These are phyloP conservation scores for Strix aluco DNA, from an alignment of 2,113 vertebrate genomes.

Conservation along the genomic window DNA sequence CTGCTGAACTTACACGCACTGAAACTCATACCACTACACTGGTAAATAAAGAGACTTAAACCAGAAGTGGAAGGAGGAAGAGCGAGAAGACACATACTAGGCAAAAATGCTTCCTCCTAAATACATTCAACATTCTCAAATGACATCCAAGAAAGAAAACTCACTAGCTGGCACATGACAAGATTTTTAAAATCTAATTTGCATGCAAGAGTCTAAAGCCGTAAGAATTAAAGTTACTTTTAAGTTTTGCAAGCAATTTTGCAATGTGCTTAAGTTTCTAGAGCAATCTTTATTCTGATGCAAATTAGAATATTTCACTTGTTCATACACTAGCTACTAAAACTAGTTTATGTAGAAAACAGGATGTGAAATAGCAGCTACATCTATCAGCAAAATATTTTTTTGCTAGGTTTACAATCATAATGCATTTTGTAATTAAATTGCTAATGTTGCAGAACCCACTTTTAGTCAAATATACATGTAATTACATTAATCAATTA, in stretches of 20 bases:
- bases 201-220: neutral
- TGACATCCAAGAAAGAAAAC: neutral
- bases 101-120: neutral
- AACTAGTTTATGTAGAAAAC: neutral
- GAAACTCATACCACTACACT: neutral
- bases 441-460: slow-evolving; percentile 23
- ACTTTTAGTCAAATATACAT: slow-evolving; percentile 20
- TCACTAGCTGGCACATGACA: neutral
- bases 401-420: neutral
- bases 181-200: neutral
- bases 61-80: neutral
- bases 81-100: neutral
- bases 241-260: neutral
- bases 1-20: neutral
- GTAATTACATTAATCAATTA: slow-evolving; percentile 58
- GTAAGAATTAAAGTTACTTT: neutral
- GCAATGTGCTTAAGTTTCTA: neutral
- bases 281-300: neutral
- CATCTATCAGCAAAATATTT: neutral
- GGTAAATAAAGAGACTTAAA: neutral
- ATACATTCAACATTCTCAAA: neutral
- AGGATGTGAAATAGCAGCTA: neutral
- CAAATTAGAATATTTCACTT: neutral
- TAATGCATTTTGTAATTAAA: slow-evolving; percentile 10
- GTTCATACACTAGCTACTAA: neutral